Percentiles rank a stretch among this genome's conserved stretches.
These are phyloP conservation scores for Calephelis perditalis DNA, from an alignment of 2,888 invertebrate species.

Conservation along the genomic window DNA sequence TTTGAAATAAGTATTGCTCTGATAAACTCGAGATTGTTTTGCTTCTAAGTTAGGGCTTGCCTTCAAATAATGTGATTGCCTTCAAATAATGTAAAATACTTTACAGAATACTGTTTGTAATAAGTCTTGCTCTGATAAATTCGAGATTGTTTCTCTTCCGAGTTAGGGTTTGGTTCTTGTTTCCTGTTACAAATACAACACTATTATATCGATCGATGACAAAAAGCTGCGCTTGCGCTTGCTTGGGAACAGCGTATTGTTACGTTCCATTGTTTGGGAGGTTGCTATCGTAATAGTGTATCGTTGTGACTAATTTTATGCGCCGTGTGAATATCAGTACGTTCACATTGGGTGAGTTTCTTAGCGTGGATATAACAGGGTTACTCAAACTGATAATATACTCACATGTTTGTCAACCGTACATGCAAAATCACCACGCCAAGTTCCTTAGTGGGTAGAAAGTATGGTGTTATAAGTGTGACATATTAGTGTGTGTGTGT, in stretches of 20 bases:
- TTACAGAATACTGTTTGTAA: background rate
- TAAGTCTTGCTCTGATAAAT: constrained; percentile 68
- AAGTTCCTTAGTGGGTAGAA: no score
- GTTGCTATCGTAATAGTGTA: constrained; percentile 22
- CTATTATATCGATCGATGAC: constrained; percentile 54
- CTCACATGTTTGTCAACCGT: no score
- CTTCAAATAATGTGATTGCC: no score
- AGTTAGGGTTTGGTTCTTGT: constrained; percentile 82
- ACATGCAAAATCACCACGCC: no score
- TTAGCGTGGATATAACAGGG: background rate
- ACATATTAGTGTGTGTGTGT: no score
- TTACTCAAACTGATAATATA: no score
- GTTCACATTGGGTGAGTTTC: background rate
- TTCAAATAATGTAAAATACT: no score
- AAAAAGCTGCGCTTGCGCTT: constrained; percentile 55
- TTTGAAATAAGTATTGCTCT: constrained; percentile 48
- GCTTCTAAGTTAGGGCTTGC: constrained; percentile 83
- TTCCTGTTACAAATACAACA: constrained; percentile 81
- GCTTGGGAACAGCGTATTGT: constrained; percentile 51
- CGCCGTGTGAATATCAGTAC: constrained; percentile 6
- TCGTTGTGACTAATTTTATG: constrained; percentile 22
- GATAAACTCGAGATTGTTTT: constrained; percentile 77
- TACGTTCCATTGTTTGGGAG: constrained; percentile 26
- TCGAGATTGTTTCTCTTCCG: constrained; percentile 81
- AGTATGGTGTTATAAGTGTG: no score